Evolutionary conservation across 2,888 invertebrate genomes (phyloP).

Genomic region (Polyploca ridens): DNA sequence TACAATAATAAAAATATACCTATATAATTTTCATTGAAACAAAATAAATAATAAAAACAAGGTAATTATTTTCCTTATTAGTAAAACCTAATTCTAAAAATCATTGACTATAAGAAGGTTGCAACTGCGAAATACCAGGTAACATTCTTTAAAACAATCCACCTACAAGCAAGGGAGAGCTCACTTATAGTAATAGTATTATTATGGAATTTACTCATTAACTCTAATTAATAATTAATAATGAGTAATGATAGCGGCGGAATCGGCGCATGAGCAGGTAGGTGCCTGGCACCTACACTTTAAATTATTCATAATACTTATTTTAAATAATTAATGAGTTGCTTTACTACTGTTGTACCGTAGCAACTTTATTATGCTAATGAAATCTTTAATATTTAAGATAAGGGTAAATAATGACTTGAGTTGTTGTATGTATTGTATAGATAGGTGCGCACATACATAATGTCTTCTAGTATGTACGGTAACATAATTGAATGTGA

Average conservation of each 20-base stretch:
- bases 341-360: neutral
- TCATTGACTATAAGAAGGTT: constrained; percentile 80
- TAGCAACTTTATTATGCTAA: neutral
- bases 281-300: constrained; percentile 16
- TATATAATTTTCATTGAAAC: constrained; percentile 83
- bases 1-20: constrained; percentile 84
- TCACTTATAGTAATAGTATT: constrained; percentile 78
- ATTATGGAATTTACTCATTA: constrained; percentile 82
- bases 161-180: constrained; percentile 81
- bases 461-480: neutral
- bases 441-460: neutral
- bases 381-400: constrained; percentile 1
- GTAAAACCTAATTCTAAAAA: constrained; percentile 78
- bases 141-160: constrained; percentile 77
- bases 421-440: neutral
- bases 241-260: constrained; percentile 66
- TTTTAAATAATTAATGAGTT: neutral
- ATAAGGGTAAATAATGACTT: constrained; percentile 6
- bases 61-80: constrained; percentile 75
- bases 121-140: constrained; percentile 76
- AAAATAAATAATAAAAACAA: constrained; percentile 85
- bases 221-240: constrained; percentile 76
- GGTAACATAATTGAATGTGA: constrained; percentile 13
- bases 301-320: neutral
- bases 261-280: constrained; percentile 47